phyloP scores from a whole-genome alignment of 2,888 invertebrate species.

The Drosophila emarginata region DNA sequence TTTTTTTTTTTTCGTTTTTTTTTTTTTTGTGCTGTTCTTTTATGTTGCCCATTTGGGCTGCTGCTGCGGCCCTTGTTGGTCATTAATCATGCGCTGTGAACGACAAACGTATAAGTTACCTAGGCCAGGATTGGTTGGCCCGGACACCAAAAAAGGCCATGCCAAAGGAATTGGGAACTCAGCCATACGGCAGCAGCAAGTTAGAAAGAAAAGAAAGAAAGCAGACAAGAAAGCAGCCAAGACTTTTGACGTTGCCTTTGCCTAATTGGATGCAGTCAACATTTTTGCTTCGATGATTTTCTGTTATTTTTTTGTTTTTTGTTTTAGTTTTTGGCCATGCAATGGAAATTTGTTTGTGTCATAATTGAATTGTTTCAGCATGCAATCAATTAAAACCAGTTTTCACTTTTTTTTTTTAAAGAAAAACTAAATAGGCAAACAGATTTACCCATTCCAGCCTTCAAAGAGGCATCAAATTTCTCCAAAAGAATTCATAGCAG shows the following conservation, averaged over 20 bases:
- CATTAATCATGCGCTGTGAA: conserved; percentile 80
- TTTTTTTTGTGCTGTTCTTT: conserved; percentile 38
- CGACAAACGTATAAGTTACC: conserved; percentile 77
- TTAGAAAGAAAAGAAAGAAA: conserved; percentile 47
- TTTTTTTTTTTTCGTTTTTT: conserved; percentile 29
- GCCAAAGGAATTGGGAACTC: conserved; percentile 61
- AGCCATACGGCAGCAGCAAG: conserved; percentile 31
- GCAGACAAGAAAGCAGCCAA: conserved; percentile 12
- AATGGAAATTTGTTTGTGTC: conserved; percentile 66
- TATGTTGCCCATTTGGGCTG: conserved; percentile 56
- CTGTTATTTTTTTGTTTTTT: conserved; percentile 43
- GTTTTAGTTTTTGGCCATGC: conserved; percentile 47
- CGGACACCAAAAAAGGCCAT: conserved; percentile 73
- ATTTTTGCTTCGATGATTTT: conserved; percentile 64
- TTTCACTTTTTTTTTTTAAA: conserved; percentile 63
- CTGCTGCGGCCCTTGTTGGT: conserved; percentile 79
- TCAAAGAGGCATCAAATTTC: conserved; percentile 19
- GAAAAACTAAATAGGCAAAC: conserved; percentile 17
- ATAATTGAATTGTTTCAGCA: conserved; percentile 69
- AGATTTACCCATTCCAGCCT: background rate
- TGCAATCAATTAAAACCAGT: conserved; percentile 74
- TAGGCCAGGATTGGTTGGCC: conserved; percentile 57
- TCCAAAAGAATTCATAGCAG: background rate
- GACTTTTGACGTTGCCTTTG: conserved; percentile 37
- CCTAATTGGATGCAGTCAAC: conserved; percentile 77